Base-by-base conservation (phyloP, 2,888 invertebrate species). In the Elysia crispata region DNA sequence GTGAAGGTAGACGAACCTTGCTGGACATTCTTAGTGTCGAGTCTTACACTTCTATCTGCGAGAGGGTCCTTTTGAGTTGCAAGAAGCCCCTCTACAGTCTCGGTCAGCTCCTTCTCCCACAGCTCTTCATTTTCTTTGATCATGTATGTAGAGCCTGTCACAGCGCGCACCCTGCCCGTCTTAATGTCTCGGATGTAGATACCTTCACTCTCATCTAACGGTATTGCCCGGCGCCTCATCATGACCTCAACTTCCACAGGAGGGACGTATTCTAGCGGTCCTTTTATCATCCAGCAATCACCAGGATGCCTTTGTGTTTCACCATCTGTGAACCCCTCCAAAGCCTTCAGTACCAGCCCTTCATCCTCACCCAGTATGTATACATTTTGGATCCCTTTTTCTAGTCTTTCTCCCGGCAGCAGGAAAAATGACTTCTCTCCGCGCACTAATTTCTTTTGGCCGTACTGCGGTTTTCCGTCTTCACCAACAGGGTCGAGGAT, bases 151-250 rank as follows among this genome's bases (percentile, higher is more conserved):
- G 91, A 88, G 5, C 93, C 93, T 72, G 90, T 90, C 18, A 93
- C 89, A 6, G 92, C 91, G 69, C 93, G 86, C 1, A 93, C 92
- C 86, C 92, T 87, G 82, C 92, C 92, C 77, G 88, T 88, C 86
- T 92, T 93, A 67, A 92, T 89, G 84, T 93, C 92, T 49, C 93
- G 82, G 41, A 93, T 92, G 85, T 93, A 93, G 82, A 93, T 93
- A 74, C 93, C 93, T 87, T 93, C 93, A 83, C 92, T 93, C 81
- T 93, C 92, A 86, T 93, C 93, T 31, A 93, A 87, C 49, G 93
- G 92, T 54, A 93, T 92, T n/a, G 93, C 92, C 28, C 87, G 85
- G 72, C 93, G 85, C 83, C 90, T 89, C 76, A 90, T 87, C 18
- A 92, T 87, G 13, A 93, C 92, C 82, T 93, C 93, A 1, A 93